Percentiles rank a stretch among this genome's conserved stretches.
phyloP scores from a whole-genome alignment of 1,140 invertebrate genomes.

The Asobara japonica region DNA sequence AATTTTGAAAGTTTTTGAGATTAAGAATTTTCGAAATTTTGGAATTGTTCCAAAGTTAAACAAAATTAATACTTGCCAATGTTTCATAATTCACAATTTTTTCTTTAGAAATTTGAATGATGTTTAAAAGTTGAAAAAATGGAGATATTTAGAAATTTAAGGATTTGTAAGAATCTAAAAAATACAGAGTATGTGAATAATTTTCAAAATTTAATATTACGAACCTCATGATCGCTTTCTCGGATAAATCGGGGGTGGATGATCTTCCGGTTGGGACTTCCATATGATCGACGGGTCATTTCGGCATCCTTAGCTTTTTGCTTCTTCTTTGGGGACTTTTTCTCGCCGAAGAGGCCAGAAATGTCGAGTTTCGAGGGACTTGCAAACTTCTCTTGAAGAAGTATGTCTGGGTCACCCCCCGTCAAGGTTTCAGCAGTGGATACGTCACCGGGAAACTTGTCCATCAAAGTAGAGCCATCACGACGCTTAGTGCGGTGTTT shows the following conservation, averaged over 20 bases:
- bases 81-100: too few species aligned
- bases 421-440: conserved; percentile 74
- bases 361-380: conserved; percentile 69
- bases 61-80: too few species aligned
- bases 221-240: conserved; percentile 72
- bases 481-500: conserved; percentile 70
- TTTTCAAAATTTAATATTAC: too few species aligned
- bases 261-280: conserved; percentile 38
- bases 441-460: conserved; percentile 80
- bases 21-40: too few species aligned
- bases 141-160: too few species aligned
- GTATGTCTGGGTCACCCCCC: conserved; percentile 74
- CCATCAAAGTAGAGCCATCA: conserved; percentile 70
- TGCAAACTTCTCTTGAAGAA: conserved; percentile 69
- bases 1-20: too few species aligned
- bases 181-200: too few species aligned
- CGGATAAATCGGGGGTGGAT: conserved; percentile 68
- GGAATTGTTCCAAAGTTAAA: too few species aligned
- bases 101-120: too few species aligned
- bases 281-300: conserved; percentile 32
- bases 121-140: too few species aligned
- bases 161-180: too few species aligned
- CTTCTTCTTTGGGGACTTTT: conserved; percentile 59
- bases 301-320: conserved; percentile 43
- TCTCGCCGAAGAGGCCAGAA: conserved; percentile 59